Conservation (phyloP, 2,113 vertebrate genomes). For the Cariama cristata region DNA sequence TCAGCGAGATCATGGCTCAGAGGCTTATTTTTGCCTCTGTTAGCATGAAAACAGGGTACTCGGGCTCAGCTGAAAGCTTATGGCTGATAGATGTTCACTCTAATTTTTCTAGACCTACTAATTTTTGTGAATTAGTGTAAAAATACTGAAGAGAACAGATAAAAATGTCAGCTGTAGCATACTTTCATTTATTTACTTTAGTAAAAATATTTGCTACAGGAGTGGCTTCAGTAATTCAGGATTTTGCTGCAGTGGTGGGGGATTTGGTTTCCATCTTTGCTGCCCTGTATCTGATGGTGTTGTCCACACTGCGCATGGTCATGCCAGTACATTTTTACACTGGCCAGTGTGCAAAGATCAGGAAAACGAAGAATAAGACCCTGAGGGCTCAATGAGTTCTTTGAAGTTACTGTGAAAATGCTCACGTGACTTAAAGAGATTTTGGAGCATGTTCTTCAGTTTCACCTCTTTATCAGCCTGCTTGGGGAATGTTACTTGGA, state of each 20-base stretch:
- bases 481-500: background rate
- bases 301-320: background rate
- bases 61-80: slow-evolving; percentile 21
- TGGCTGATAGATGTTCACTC: background rate
- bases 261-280: background rate
- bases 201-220: background rate
- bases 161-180: background rate
- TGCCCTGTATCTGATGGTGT: background rate
- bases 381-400: background rate
- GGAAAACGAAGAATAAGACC: background rate
- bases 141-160: background rate
- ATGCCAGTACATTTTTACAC: background rate
- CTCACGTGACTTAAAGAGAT: background rate
- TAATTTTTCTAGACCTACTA: background rate
- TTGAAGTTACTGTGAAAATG: background rate
- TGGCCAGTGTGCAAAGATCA: background rate
- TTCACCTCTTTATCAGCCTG: background rate
- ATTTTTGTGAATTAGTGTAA: background rate
- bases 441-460: background rate
- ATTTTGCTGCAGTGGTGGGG: background rate
- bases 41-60: background rate
- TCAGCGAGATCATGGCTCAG: background rate
- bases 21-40: background rate
- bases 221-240: background rate
- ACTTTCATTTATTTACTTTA: background rate